Evolutionary conservation across 37 sponge, comb jelly and placozoan genomes (phyloP).

Genomic region (Ianthella basta): DNA sequence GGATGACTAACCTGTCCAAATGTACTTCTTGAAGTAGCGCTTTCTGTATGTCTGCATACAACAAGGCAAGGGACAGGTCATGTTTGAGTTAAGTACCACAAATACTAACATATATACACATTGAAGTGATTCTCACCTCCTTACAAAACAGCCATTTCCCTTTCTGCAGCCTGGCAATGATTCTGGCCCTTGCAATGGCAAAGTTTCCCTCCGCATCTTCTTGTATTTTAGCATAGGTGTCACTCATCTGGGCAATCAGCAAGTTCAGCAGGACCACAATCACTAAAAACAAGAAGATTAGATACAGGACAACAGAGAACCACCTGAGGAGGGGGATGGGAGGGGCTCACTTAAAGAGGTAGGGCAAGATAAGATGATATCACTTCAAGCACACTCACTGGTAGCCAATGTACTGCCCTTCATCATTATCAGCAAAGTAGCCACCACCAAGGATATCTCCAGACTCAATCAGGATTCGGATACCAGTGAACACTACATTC

Average conservation of each 20-base stretch:
- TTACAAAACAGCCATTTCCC: background rate
- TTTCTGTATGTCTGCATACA: constrained; percentile 15
- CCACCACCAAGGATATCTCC: constrained; percentile 5
- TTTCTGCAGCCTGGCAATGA: constrained; percentile 34
- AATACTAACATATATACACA: too few relatives aligned
- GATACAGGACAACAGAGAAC: constrained; percentile 34
- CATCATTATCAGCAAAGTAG: background rate
- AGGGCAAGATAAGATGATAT: too few relatives aligned
- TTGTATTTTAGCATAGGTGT: constrained; percentile 48
- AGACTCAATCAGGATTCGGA: constrained; percentile 25
- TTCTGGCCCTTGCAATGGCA: constrained; percentile 35
- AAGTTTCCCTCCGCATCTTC: constrained; percentile 38
- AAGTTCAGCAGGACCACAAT: constrained; percentile 47
- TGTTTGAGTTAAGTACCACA: too few relatives aligned
- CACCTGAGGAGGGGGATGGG: background rate
- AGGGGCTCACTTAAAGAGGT: too few relatives aligned
- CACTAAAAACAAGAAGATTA: constrained; percentile 35
- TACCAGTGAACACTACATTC: constrained; percentile 21
- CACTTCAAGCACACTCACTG: constrained; percentile 6
- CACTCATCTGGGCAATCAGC: constrained; percentile 55
- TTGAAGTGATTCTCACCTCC: too few relatives aligned
- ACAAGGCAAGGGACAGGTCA: background rate
- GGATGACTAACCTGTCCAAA: constrained; percentile 1
- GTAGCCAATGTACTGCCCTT: constrained; percentile 9
- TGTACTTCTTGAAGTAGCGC: constrained; percentile 2